phyloP scores from a whole-genome alignment of 2,113 vertebrate genomes.

The Antechinus flavipes region DNA sequence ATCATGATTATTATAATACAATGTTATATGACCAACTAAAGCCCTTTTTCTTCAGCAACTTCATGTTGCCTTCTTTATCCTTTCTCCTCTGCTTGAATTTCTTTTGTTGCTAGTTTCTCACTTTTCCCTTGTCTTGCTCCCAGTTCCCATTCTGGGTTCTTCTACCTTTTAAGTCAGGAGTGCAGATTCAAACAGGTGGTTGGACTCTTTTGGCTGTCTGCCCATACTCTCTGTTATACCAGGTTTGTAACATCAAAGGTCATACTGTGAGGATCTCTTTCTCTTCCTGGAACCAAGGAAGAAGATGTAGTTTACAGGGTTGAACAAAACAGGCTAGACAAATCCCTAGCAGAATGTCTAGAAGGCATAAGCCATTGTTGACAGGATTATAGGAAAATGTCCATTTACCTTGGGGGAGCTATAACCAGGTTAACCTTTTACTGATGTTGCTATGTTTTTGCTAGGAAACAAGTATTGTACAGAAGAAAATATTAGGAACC shows the following conservation, averaged over 20 bases:
- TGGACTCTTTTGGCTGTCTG: neutral
- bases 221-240: neutral
- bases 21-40: slow-evolving; percentile 31
- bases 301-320: neutral
- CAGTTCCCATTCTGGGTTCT: neutral
- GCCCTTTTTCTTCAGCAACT: neutral
- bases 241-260: neutral
- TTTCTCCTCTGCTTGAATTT: neutral
- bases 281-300: neutral
- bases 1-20: slow-evolving; percentile 31
- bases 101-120: neutral
- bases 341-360: neutral
- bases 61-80: neutral
- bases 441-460: neutral
- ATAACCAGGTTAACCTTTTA: neutral
- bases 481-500: neutral
- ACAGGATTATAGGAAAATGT: neutral
- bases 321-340: neutral
- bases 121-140: neutral
- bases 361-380: neutral
- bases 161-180: neutral
- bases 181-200: slow-evolving; percentile 21
- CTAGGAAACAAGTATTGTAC: neutral
- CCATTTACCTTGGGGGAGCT: neutral
- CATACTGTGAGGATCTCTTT: neutral